Evolutionary conservation across 2,888 invertebrate species (phyloP), one percentile per base, ranked within the genome.

Genomic region (Chesias legatella): DNA sequence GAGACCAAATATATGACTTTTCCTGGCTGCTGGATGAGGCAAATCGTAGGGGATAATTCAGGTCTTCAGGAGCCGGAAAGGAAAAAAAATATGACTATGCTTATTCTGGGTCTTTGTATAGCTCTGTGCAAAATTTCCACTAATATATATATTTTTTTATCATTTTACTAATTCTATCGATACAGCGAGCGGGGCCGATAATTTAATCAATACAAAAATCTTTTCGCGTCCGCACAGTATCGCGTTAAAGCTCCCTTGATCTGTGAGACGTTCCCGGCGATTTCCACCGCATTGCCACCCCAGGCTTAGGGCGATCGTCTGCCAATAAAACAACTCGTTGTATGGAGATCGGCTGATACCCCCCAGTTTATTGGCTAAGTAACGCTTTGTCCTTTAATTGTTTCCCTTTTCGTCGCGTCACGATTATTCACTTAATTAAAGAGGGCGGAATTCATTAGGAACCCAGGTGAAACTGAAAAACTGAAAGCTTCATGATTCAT

Each of bases 251-350:
- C 22, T 40, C 21, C 24, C 11, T 6, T 24, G 22, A 33, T 27
- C 27, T 10, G 17, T 21, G 21, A 21, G 28, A 32, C 13, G 9
- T 23, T 34, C 34, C 28, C 7, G 11, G 28, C 6, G 20, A 29
- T 22, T 34, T 21, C 29, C 8, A 35, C 27, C 25, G 25, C 34
- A 27, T 44, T 35, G 41, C 20, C 43, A 62, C 58, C 61, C 59
- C 49, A 43, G 49, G 52, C 49, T 56, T 53, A 51, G 53, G 53
- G 53, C 59, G 61, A 67, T 67, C 59, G 58, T 59, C 60, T 63
- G 60, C 58, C 67, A 63, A 76, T 76, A 74, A 75, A 75, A 72
- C 72, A 73, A 69, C 69, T 67, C 71, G 49, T 72, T 65, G 62
- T 69, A 71, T 68, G 61, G 63, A 66, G 62, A 68, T 68, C 62